These are phyloP conservation scores for Caenorhabditis plicata DNA, from an alignment of 2,888 invertebrate species.

Conservation along the genomic window DNA sequence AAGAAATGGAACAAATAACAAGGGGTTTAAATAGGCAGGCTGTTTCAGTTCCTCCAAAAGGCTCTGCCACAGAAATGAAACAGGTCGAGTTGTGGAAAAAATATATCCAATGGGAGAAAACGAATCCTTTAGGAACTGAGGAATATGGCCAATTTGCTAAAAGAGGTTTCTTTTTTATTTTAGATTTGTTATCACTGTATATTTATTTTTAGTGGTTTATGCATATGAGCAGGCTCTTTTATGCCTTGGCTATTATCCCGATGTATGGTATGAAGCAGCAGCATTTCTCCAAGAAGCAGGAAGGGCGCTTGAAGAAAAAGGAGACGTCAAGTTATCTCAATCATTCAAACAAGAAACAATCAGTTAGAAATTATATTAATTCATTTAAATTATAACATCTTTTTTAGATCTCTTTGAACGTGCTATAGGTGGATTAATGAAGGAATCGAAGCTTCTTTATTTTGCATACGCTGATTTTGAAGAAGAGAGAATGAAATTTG, in stretches of 20 bases:
- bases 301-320: conserved; percentile 80
- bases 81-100: conserved; percentile 95
- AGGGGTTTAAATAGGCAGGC: conserved; percentile 91
- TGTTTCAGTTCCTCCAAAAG: conserved; percentile 91
- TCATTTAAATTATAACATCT: background rate
- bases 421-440: conserved; percentile 84
- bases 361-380: conserved; percentile 31
- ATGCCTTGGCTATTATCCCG: conserved; percentile 94
- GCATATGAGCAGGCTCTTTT: conserved; percentile 95
- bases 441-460: conserved; percentile 87
- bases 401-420: conserved; percentile 82
- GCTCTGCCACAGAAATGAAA: conserved; percentile 63
- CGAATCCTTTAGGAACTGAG: conserved; percentile 91
- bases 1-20: conserved; percentile 91
- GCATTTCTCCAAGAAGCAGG: conserved; percentile 93
- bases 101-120: conserved; percentile 94
- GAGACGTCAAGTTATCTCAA: conserved; percentile 54
- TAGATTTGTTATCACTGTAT: background rate
- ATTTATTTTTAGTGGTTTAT: conserved; percentile 79
- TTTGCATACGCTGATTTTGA: conserved; percentile 95
- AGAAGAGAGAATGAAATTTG: conserved; percentile 87
- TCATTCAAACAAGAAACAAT: conserved; percentile 40
- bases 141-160: conserved; percentile 89
- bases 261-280: conserved; percentile 98
- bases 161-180: conserved; percentile 68